Base-by-base conservation (phyloP, 1,140 invertebrate species). In the Zophobas atratus region DNA sequence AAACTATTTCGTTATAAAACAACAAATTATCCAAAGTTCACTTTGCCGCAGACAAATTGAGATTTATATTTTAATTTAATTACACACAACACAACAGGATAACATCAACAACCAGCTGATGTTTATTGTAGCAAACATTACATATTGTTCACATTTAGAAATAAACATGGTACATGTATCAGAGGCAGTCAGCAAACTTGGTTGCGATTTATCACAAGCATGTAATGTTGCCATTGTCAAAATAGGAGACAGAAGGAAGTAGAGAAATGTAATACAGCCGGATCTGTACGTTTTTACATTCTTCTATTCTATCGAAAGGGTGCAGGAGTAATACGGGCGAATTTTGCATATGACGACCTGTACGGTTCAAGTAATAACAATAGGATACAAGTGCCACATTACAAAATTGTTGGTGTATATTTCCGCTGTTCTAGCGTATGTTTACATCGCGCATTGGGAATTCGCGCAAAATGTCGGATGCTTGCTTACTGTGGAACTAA, bases 41-140 rank as follows among this genome's bases (percentile, higher is more conserved):
- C 60, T 20, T 67, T 43, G 43, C 60, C 60, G 60, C 60, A 67
- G 39, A 41, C 60, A 67, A 67, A 67, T 67, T 67, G 60, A 67
- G 60, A 67, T 67, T 67, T 67, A 67, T 67, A 67, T 67, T 67
- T 67, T 43, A 67, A 67, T 67, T 67, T 67, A 67, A 67, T 67
- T 67, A 33, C 60, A 67, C 6, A 1, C 38, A 43, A 41, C 39
- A 67, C 60, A 43, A 43, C 38, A 43, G 33, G 20, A 20, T 20
- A 20, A 39, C 33, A 67, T 67, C 41, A 67, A 41, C 38, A 2
- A 51, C 53, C 32, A 55, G 32, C 35, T 55, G 53, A 55, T 55
- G 53, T 55, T 55, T 55, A 55, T 55, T 55, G 53, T 55, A 6
- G 0, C 8, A 5, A 55, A 33, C 53, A 20, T 20, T 20, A 20